Evolutionary conservation across 2,797 vertebrate genomes (phyloP), one percentile per base, ranked within the genome.

Genomic region (Lepilemur ruficaudatus): DNA sequence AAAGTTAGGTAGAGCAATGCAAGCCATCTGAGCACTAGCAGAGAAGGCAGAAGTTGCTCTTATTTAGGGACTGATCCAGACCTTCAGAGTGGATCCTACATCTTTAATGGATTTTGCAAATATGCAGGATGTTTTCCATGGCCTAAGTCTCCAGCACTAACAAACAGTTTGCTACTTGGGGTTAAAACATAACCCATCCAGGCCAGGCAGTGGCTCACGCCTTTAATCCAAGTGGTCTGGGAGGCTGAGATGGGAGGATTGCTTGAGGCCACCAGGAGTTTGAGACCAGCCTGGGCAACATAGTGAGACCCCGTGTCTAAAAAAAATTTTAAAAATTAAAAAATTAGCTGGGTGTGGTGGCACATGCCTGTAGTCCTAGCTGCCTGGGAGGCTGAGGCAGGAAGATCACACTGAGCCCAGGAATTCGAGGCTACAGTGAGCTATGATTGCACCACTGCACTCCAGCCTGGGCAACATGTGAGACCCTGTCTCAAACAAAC

Each of bases 31-130:
- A 95, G 96, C 79, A 82, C 43, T 18, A 96, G 80, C 97, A 87
- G 80, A 97, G 87, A 69, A 97, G 92, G 61, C 89, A 95, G 89
- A 95, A 89, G 89, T 94, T 97, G 86, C 96, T 96, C 94, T 92
- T 96, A 87, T 97, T 98, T 94, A 98, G 96, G 97, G 92, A 97
- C 96, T 97, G 93, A 97, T 93, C 92, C 93, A 98, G 96, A 95
- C 92, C 52, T 18, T 98, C 94, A 94, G 83, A 97, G 91, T 91
- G 90, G 94, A 97, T 96, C 93, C 83, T 89, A 95, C 97, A 97
- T 98, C 98, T 98, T 96, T 92, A 97, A 96, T 91, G 95, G 89
- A 97, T 97, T 97, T 75, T 97, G 95, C 96, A 97, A 98, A 97
- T 91, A 95, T 85, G 88, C 97, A 95, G 96, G 92, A 97, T 97